These are phyloP conservation scores for Xanthia togata DNA, from an alignment of 2,888 invertebrate species.

Conservation along the genomic window DNA sequence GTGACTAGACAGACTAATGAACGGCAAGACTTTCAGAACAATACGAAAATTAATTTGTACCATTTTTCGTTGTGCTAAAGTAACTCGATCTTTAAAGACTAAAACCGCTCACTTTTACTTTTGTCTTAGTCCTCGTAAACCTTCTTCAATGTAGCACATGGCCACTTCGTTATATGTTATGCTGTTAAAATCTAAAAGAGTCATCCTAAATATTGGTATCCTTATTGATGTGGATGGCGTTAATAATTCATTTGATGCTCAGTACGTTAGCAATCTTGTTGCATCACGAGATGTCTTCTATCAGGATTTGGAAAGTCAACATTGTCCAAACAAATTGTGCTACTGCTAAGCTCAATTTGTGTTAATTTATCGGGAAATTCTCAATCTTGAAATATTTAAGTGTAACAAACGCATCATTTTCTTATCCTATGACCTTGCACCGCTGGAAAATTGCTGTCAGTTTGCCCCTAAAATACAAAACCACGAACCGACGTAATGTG, in stretches of 20 bases:
- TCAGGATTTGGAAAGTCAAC: neutral
- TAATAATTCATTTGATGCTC: neutral
- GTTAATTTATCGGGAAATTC: neutral
- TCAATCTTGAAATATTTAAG: neutral
- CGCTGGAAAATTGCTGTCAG: neutral
- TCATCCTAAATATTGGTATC: slow-evolving; percentile 5
- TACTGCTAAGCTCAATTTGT: no score
- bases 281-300: neutral
- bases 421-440: slow-evolving; percentile 21
- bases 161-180: neutral
- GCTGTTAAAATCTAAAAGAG: neutral
- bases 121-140: slow-evolving; percentile 20
- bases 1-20: slow-evolving; percentile 18
- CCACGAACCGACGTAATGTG: slow-evolving; percentile 48
- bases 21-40: slow-evolving; percentile 25
- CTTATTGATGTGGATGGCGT: neutral
- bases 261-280: neutral
- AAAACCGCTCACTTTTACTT: slow-evolving; percentile 39
- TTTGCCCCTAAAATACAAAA: slow-evolving; percentile 45
- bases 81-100: slow-evolving; percentile 19
- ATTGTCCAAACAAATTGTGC: neutral
- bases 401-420: neutral
- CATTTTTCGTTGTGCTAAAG: slow-evolving; percentile 28
- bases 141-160: slow-evolving; percentile 29
- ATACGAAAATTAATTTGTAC: slow-evolving; percentile 26